Evolutionary conservation across 2,888 invertebrate species (phyloP), one percentile per base, ranked within the genome.

Genomic region (Aradus depressus): DNA sequence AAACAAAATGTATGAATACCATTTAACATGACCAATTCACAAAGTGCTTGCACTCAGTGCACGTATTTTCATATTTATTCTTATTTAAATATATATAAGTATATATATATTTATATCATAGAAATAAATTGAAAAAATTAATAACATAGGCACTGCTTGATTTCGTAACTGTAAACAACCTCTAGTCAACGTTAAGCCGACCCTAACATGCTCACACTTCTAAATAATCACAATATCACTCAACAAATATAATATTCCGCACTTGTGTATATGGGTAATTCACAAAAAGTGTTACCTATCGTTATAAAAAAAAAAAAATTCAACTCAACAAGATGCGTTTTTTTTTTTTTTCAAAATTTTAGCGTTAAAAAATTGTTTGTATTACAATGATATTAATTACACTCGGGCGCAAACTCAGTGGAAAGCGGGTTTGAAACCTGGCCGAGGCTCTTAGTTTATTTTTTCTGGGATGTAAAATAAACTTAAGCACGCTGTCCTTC

Each of bases 21-120:
- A 51, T 42, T 44, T 54, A 37, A 19, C 43, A 50, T 43, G 39
- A 38, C 53, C 55, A 55, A 53, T 55, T 55, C 55, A 55, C 53
- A 55, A 53, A 48, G 53, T 55, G 55, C 55, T 48, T 55, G 55
- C 55, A 55, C 55, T 48, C 53, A 34, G 55, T 55, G 55, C 55
- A 51, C 43, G 31, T 38, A 31, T 35, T 35, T 35, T 35, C 5
- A 35, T 38, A 38, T 38, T 38, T 38, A 38, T 38, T 38, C 22
- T 21, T 38, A 38, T 38, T 21, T 38, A 43, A 38, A 44, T 16
- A 41, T 26, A 35, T 52, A 55, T 39, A 55, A 51, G 42, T 32
- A 44, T 50, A 34, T 28, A 54, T 45, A 35, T 35, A 25, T 37
- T 45, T 35, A 22, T 45, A 45, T 45, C 35, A 31, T 50, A 31